Evolutionary conservation across 1,140 invertebrate genomes (phyloP), one percentile per base, ranked within the genome.

Genomic region (Drosophila lini): DNA sequence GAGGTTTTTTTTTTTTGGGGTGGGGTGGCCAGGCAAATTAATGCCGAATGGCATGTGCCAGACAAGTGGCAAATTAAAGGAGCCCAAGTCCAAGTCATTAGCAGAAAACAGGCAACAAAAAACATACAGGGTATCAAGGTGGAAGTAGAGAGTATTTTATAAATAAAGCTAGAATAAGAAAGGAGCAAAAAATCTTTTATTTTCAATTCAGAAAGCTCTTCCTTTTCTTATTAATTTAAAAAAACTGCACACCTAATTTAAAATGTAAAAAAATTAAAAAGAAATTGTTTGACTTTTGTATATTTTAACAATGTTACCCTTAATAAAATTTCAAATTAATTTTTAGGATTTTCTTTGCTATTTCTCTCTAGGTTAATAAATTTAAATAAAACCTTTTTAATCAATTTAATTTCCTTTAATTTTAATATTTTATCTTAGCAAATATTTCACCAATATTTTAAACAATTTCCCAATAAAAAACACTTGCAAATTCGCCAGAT

Each of bases 41-140:
- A 78, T 73, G 57, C 76, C 58, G 55, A 73, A 73, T 52, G 68
- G 55, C 74, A 62, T 64, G 57, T 64, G 53, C 42, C 67, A 78
- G 52, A 61, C 64, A 69, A 70, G 73, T 48, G 68, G 56, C 77
- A 83, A 84, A 83, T 83, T 83, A 77, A 74, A 71, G n/a, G 47
- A 65, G 73, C 50, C 53, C 47, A 52, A 60, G 62, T 67, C 56
- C 78, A 60, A 57, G 74, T 81, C 81, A 84, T 85, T 85, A 81
- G 78, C 31, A 36, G 4, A 22, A 52, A 42, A 61, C 22, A 44
- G 44, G 57, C 15, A 64, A 48, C 15, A 28, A 19, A 13, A 55
- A 13, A 55, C 15, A 40, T 15, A 9, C 38, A 25, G 19, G 34
- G 19, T 40, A 25, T 56, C 9, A 25, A n/a, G 13, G 22, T 16